phyloP scores from a whole-genome alignment of 2,113 vertebrate genomes.

The Neotragus moschatus region DNA sequence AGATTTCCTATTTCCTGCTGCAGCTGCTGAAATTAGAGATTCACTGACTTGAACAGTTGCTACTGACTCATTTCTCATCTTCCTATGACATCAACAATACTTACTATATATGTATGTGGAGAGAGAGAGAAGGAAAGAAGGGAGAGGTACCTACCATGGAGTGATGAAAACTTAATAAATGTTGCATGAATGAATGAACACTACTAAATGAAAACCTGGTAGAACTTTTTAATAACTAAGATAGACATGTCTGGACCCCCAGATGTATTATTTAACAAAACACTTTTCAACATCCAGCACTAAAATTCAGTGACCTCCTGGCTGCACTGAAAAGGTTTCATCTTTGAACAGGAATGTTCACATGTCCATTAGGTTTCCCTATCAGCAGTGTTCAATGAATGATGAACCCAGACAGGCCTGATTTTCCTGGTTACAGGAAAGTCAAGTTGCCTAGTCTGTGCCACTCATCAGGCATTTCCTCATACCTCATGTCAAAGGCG shows the following conservation, averaged over 20 bases:
- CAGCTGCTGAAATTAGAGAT: slow-evolving; percentile 17
- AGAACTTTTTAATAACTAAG: neutral
- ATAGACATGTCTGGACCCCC: neutral
- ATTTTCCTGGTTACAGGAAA: neutral
- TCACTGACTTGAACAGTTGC: neutral
- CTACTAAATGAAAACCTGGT: neutral
- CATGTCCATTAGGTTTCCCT: neutral
- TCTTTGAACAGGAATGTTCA: neutral
- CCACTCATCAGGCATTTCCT: slow-evolving; percentile 50
- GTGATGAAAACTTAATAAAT: neutral
- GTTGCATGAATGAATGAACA: neutral
- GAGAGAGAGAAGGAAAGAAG: neutral
- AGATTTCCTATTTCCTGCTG: slow-evolving; percentile 68
- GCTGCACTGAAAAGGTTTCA: neutral
- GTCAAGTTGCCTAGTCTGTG: slow-evolving; percentile 40
- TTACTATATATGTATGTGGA: neutral
- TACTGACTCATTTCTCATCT: neutral
- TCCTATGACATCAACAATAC: neutral
- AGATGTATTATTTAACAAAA: neutral
- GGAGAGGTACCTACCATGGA: neutral
- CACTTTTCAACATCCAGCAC: neutral
- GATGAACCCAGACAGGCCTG: neutral
- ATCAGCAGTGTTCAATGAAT: neutral
- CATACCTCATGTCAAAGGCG: neutral
- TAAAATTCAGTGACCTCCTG: neutral